phyloP scores from a whole-genome alignment of 2,888 invertebrate species.

The Aromia moschata region DNA sequence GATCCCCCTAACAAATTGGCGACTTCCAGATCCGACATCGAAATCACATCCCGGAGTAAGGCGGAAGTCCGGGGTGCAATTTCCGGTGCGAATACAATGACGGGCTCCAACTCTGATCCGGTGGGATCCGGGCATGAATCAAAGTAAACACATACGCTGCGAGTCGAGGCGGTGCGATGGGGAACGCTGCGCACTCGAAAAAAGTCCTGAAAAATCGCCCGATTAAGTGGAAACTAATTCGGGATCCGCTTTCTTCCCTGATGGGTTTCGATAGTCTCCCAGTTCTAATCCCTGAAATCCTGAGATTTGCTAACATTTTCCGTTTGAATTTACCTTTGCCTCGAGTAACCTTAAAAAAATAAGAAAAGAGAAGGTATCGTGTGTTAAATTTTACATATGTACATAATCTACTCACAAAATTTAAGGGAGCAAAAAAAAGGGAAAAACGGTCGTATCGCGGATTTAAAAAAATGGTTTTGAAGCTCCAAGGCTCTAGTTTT shows the following conservation, averaged over 20 bases:
- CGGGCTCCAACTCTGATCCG: constrained; percentile 51
- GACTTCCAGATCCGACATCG: constrained; percentile 56
- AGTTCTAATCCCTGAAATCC: too few species aligned
- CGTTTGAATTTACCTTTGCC: too few species aligned
- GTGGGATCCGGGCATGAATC: constrained; percentile 54
- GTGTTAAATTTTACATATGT: too few species aligned
- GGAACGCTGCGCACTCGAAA: constrained; percentile 2
- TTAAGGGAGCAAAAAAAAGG: too few species aligned
- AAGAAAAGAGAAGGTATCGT: too few species aligned
- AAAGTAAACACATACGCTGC: constrained; percentile 38
- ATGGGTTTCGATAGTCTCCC: background rate
- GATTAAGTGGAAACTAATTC: constrained; percentile 13
- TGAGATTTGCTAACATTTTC: too few species aligned
- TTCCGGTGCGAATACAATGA: constrained; percentile 57
- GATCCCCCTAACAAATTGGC: constrained; percentile 56
- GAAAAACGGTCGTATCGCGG: too few species aligned
- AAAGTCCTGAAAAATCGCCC: constrained; percentile 13
- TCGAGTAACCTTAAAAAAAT: too few species aligned
- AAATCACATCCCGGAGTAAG: constrained; percentile 54
- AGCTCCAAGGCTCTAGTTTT: too few species aligned
- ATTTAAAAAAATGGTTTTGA: too few species aligned
- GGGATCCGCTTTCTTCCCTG: background rate
- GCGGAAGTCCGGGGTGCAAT: constrained; percentile 59
- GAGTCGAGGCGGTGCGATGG: constrained; percentile 18
- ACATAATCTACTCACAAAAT: too few species aligned